Base-by-base conservation (phyloP, 2,888 invertebrate species). In the Chloroclysta siterata region DNA sequence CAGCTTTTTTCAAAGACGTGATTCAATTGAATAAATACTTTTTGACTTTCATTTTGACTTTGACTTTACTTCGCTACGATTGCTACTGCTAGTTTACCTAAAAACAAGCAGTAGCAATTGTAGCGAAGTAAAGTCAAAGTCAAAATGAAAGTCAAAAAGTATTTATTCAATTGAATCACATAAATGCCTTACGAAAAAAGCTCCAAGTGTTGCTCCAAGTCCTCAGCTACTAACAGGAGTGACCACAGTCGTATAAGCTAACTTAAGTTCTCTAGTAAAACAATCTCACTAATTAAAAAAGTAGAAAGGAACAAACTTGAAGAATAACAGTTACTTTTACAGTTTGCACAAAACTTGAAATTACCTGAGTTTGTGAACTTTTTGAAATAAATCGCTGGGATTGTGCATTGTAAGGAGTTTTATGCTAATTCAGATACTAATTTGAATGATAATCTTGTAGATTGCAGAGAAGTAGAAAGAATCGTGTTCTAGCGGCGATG, bases 251-350 rank as follows among this genome's bases (percentile, higher is more conserved):
- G 7, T 44, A 41, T 13, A 55, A 53, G 36, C 41, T 8, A 39
- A 39, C 36, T 22, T 60, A 63, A 65, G 66, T 59, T 53, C 55
- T 28, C 60, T 66, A 42, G 53, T 58, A 50, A 56, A 69, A 66
- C 68, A 68, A 66, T 61, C 46, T 29, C 52, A 65, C 61, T 71
- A 59, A 70, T 68, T 70, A 67, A 68, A 72, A 65, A 66, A 50
- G 50, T 53, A 48, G 51, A 58, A 60, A 53, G 55, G 53, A 53
- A 54, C 52, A 57, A 67, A 65, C 59, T 65, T 48, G 29, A 69
- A 63, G 67, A 66, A 64, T 62, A 68, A 65, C 68, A 46, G 69
- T 68, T 63, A 57, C 56, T 55, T 58, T 56, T 57, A 55, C 62
- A 64, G 65, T 57, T 71, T 60, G 56, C 53, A 59, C 53, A 70